Evolutionary conservation across 1,140 invertebrate species (phyloP).

Genomic region (Sipha flava): DNA sequence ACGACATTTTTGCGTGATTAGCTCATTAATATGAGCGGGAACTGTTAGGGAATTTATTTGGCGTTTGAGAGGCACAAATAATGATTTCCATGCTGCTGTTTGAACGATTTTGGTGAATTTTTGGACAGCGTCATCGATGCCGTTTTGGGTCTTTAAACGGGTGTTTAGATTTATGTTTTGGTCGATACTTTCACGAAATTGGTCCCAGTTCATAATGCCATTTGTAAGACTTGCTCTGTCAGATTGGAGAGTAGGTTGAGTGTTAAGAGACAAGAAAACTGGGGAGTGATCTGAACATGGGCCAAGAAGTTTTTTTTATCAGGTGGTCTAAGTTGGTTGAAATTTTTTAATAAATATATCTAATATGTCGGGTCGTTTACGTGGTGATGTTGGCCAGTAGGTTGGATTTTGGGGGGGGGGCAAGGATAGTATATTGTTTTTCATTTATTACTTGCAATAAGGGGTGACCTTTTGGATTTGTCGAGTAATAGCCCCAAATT

Average conservation of each 20-base stretch:
- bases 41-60: not conserved
- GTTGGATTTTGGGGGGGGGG: not conserved
- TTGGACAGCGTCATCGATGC: not conserved
- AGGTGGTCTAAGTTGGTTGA: not conserved
- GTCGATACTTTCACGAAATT: not conserved
- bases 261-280: not conserved
- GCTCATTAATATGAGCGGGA: not conserved
- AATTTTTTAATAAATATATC: slow-evolving; percentile 3
- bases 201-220: not conserved
- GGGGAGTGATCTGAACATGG: not conserved
- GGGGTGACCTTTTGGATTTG: not conserved
- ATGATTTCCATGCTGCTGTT: not conserved
- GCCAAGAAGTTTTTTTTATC: not conserved
- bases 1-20: not conserved
- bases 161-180: not conserved
- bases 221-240: not conserved
- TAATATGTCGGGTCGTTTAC: slow-evolving; percentile 10
- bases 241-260: not conserved
- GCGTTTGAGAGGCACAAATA: not conserved
- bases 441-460: not conserved
- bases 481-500: not conserved
- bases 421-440: not conserved
- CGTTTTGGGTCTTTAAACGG: not conserved
- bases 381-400: not conserved
- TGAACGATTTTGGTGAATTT: not conserved